phyloP scores from a whole-genome alignment of 2,113 vertebrate species.

The Rhabdornis inornatus region DNA sequence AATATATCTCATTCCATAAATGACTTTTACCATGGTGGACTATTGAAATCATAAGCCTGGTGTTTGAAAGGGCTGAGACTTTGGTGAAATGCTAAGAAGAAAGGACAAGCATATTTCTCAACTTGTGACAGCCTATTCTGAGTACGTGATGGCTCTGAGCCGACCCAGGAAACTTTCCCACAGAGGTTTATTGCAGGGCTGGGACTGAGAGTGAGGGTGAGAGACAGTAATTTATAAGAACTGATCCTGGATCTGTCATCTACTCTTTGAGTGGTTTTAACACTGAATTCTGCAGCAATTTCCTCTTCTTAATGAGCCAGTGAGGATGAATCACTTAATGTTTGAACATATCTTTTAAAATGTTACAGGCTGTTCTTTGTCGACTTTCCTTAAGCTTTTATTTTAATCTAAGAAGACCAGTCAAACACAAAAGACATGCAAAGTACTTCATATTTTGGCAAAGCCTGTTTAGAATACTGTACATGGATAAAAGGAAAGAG shows the following conservation, averaged over 20 bases:
- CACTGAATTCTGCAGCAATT: slow-evolving; percentile 47
- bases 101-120: not conserved
- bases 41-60: not conserved
- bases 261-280: slow-evolving; percentile 51
- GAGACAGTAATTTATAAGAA: slow-evolving; percentile 43
- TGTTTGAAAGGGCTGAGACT: not conserved
- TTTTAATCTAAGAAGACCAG: slow-evolving; percentile 42
- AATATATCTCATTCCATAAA: slow-evolving; percentile 24
- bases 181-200: slow-evolving; percentile 17
- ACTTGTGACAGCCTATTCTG: not conserved
- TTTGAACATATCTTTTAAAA: slow-evolving; percentile 48
- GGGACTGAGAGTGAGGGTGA: not conserved
- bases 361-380: slow-evolving; percentile 47
- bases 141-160: not conserved
- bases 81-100: not conserved
- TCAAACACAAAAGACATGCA: slow-evolving; percentile 3
- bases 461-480: not conserved
- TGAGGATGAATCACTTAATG: slow-evolving; percentile 51
- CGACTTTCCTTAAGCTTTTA: slow-evolving; percentile 47
- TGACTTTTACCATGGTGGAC: not conserved
- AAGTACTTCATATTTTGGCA: not conserved
- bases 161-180: slow-evolving; percentile 9
- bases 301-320: slow-evolving; percentile 54
- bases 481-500: not conserved
- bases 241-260: slow-evolving; percentile 52